These are phyloP conservation scores for Arothron firmamentum DNA, from an alignment of 2,113 vertebrate genomes.

Conservation along the genomic window DNA sequence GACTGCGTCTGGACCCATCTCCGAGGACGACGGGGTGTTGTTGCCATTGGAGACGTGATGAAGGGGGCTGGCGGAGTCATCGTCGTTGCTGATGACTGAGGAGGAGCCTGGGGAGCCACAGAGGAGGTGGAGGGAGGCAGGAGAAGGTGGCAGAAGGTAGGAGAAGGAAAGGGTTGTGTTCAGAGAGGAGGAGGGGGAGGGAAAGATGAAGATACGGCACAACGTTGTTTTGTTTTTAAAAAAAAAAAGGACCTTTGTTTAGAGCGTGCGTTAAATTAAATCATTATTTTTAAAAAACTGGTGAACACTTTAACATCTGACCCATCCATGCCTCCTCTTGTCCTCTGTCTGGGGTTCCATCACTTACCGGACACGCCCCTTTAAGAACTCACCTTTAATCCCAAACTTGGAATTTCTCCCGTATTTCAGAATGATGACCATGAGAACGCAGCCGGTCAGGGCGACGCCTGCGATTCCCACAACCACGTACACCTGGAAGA, in stretches of 20 bases:
- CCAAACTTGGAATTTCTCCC: conserved; percentile 97
- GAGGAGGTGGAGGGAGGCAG: conserved; percentile 9
- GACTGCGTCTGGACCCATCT: conserved; percentile 94
- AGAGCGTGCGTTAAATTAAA: too few relatives aligned
- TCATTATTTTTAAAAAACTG: not conserved
- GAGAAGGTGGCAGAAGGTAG: not conserved
- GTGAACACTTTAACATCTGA: not conserved
- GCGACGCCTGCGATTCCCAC: conserved; percentile 93
- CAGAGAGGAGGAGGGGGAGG: conserved; percentile 13
- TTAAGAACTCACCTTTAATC: conserved; percentile 86
- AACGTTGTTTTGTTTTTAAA: too few relatives aligned
- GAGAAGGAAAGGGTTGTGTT: conserved; percentile 1
- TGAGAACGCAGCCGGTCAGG: conserved; percentile 88
- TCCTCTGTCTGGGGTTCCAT: not conserved
- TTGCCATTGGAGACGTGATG: conserved; percentile 99
- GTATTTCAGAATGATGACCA: conserved; percentile 93
- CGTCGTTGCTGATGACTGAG: conserved; percentile 98
- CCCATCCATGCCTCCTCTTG: too few relatives aligned
- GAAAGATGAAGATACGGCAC: too few relatives aligned
- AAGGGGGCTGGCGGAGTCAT: conserved; percentile 96
- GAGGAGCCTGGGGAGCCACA: conserved; percentile 82
- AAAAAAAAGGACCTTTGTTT: too few relatives aligned
- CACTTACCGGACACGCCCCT: not conserved
- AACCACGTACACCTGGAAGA: conserved; percentile 88
- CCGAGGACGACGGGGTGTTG: conserved; percentile 95